phyloP scores from a whole-genome alignment of 2,113 vertebrate species.

The Dasypus novemcinctus region DNA sequence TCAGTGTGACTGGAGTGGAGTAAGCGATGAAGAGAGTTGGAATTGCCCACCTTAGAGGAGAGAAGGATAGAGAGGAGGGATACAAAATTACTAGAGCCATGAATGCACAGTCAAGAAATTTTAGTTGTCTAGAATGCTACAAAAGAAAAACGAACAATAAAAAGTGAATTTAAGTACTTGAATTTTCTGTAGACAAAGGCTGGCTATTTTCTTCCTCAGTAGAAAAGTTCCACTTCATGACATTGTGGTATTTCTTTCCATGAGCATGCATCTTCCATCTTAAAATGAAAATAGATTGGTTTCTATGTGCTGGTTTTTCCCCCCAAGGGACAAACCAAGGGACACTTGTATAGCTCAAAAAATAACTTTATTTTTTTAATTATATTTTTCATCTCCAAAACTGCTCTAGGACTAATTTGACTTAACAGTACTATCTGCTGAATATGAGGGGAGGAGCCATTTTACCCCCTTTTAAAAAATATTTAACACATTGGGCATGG shows the following conservation, averaged over 20 bases:
- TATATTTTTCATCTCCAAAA: neutral
- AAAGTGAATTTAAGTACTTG: no score
- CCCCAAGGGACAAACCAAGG: neutral
- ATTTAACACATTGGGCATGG: conserved; percentile 7
- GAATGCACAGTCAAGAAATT: neutral
- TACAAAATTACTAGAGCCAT: neutral
- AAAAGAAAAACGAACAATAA: conserved; percentile 10
- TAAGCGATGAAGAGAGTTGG: neutral
- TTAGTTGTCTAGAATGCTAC: conserved; percentile 17
- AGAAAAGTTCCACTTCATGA: neutral
- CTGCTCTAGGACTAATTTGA: conserved; percentile 35
- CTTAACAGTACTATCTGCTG: conserved; percentile 21
- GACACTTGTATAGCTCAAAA: neutral
- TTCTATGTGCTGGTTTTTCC: neutral
- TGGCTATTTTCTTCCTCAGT: neutral
- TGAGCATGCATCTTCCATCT: conserved; percentile 16
- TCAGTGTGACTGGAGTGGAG: neutral
- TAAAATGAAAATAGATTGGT: conserved; percentile 11
- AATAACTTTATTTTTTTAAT: neutral
- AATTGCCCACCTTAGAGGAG: neutral
- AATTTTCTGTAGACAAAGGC: neutral
- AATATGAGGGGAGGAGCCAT: neutral
- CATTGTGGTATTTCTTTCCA: neutral
- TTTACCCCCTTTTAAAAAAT: neutral
- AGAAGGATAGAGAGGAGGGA: neutral